Conservation (phyloP, 2,113 vertebrate species). For the Dipodomys ordii region DNA sequence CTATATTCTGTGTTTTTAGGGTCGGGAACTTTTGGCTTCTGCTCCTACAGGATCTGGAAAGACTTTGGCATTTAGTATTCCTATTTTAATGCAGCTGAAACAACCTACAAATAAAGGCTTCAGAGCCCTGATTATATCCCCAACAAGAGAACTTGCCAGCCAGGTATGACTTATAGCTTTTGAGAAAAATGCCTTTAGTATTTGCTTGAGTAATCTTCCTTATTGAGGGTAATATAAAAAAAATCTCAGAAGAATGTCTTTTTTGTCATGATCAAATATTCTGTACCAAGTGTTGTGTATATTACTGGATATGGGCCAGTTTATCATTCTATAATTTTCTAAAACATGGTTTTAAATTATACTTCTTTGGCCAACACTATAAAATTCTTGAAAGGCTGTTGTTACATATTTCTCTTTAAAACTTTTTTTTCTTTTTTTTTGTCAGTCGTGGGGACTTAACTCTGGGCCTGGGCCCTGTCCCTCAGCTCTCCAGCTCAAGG, state of each 20-base stretch:
- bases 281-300: background rate
- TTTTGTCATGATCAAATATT: background rate
- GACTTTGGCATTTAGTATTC: conserved; percentile 96
- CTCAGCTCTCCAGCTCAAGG: no score
- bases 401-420: background rate
- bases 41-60: conserved; percentile 98
- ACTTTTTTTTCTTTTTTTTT: background rate
- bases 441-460: no score
- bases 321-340: conserved; percentile 21
- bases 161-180: conserved; percentile 88
- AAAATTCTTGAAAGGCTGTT: background rate
- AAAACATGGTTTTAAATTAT: conserved; percentile 37
- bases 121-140: conserved; percentile 94
- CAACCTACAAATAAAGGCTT: conserved; percentile 95
- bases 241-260: conserved; percentile 15
- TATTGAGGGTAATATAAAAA: background rate
- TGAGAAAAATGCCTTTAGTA: background rate
- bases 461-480: no score
- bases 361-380: conserved; percentile 23
- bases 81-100: conserved; percentile 92
- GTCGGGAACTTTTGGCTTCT: conserved; percentile 95
- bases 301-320: background rate
- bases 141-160: conserved; percentile 95
- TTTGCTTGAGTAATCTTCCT: conserved; percentile 24
- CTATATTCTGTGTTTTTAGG: conserved; percentile 80